Percentiles rank a stretch among this genome's conserved stretches.
These are phyloP conservation scores for Protaetia brevitarsis DNA, from an alignment of 1,140 invertebrate genomes.

Conservation along the genomic window DNA sequence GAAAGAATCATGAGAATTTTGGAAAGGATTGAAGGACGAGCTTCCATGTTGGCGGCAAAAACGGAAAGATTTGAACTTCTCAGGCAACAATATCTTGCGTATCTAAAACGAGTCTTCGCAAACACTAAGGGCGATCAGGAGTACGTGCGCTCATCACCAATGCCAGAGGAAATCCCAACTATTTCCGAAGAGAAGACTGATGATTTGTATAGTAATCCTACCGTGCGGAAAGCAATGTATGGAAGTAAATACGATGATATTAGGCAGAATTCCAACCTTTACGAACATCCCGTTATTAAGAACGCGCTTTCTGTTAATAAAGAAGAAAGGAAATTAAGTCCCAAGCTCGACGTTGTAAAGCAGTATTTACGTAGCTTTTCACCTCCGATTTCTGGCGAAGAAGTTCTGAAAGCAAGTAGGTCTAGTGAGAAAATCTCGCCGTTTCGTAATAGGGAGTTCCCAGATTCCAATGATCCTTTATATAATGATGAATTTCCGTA, in stretches of 20 bases:
- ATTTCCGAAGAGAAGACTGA: neutral
- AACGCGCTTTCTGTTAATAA: neutral
- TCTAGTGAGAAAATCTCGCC: neutral
- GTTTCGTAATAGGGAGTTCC: neutral
- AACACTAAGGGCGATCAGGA: neutral
- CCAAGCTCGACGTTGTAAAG: slow-evolving; percentile 3
- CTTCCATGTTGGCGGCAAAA: slow-evolving; percentile 57
- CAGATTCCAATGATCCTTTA: neutral
- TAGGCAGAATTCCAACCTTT: neutral
- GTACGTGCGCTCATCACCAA: neutral
- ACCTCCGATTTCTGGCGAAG: neutral
- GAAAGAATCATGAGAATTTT: slow-evolving; percentile 56
- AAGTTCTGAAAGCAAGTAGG: slow-evolving; percentile 7
- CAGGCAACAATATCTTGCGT: slow-evolving; percentile 39
- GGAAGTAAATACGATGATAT: neutral
- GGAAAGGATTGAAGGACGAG: slow-evolving; percentile 57
- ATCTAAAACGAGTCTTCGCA: slow-evolving; percentile 26
- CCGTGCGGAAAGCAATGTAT: neutral
- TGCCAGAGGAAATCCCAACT: neutral
- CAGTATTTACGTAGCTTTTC: slow-evolving; percentile 5
- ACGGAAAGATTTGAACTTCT: slow-evolving; percentile 59
- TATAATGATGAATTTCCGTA: neutral
- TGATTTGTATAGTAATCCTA: neutral
- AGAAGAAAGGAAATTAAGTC: neutral
- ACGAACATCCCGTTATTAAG: slow-evolving; percentile 3